Evolutionary conservation across 1,140 invertebrate genomes (phyloP).

Genomic region (Drosophila elegans): DNA sequence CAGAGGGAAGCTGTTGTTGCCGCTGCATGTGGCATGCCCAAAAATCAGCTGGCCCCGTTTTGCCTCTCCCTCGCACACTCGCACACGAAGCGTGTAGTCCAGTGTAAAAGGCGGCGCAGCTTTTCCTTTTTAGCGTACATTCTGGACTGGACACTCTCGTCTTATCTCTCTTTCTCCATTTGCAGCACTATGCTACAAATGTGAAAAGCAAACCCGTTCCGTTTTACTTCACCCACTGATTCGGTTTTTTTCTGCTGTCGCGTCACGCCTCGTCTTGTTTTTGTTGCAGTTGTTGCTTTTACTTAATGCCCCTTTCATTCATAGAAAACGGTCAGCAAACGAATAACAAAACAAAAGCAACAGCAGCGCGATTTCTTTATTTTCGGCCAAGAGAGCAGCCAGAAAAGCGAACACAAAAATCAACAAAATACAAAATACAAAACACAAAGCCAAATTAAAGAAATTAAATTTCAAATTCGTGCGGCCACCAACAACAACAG

Average conservation of each 20-base stretch:
- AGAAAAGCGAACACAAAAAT: constrained; percentile 25
- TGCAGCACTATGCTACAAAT: constrained; percentile 31
- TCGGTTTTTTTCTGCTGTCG: constrained; percentile 13
- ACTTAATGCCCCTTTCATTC: constrained; percentile 33
- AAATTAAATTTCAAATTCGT: constrained; percentile 50
- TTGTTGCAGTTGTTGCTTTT: constrained; percentile 28
- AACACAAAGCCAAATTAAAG: constrained; percentile 34
- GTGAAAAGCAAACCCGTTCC: constrained; percentile 39
- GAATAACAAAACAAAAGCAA: constrained; percentile 22
- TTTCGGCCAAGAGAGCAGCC: constrained; percentile 32
- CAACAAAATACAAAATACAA: constrained; percentile 1
- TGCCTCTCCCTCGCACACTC: background rate
- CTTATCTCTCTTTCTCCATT: constrained; percentile 27
- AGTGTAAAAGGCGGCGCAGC: constrained; percentile 27
- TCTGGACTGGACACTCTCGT: constrained; percentile 19
- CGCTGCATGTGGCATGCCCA: constrained; percentile 43
- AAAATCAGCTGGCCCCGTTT: constrained; percentile 40
- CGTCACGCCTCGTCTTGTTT: constrained; percentile 29
- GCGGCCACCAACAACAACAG: constrained; percentile 14
- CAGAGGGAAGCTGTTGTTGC: constrained; percentile 18
- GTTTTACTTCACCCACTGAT: constrained; percentile 1
- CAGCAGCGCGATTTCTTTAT: constrained; percentile 38
- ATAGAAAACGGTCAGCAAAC: constrained; percentile 49
- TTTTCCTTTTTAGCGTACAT: constrained; percentile 28
- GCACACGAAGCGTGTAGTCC: background rate